phyloP scores from a whole-genome alignment of 1,140 invertebrate genomes.

The Drosophila rufa region DNA sequence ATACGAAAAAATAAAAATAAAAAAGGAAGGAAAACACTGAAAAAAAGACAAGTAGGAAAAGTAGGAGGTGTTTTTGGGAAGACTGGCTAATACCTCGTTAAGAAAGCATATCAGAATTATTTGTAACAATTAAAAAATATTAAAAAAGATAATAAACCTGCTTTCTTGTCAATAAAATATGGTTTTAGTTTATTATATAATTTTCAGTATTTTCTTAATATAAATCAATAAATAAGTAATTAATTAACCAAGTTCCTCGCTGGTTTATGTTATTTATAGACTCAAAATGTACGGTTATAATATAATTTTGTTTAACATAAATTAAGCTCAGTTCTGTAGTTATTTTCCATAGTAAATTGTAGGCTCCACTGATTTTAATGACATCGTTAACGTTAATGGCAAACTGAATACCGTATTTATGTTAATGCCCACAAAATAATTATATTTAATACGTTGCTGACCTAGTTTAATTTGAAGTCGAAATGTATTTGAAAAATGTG shows the following conservation, averaged over 20 bases:
- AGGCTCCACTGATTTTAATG: conserved; percentile 19
- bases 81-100: conserved; percentile 11
- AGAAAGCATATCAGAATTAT: neutral
- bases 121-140: neutral
- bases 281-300: too few species aligned
- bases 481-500: neutral
- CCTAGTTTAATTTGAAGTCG: neutral
- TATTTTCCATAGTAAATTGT: neutral
- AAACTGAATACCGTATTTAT: neutral
- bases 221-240: too few species aligned
- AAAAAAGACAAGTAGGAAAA: conserved; percentile 24
- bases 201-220: neutral
- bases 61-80: neutral
- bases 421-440: neutral
- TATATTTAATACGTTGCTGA: neutral
- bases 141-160: too few species aligned
- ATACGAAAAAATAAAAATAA: conserved; percentile 1
- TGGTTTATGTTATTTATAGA: too few species aligned
- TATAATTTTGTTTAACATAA: too few species aligned
- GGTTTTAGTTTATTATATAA: too few species aligned
- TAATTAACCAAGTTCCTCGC: too few species aligned
- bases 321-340: neutral
- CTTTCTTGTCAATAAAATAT: neutral
- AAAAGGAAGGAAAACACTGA: conserved; percentile 24
- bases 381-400: conserved; percentile 17